Percentiles rank a stretch among this genome's conserved stretches.
phyloP scores from a whole-genome alignment of 2,113 vertebrate genomes.

The Pachypanchax playfairii region DNA sequence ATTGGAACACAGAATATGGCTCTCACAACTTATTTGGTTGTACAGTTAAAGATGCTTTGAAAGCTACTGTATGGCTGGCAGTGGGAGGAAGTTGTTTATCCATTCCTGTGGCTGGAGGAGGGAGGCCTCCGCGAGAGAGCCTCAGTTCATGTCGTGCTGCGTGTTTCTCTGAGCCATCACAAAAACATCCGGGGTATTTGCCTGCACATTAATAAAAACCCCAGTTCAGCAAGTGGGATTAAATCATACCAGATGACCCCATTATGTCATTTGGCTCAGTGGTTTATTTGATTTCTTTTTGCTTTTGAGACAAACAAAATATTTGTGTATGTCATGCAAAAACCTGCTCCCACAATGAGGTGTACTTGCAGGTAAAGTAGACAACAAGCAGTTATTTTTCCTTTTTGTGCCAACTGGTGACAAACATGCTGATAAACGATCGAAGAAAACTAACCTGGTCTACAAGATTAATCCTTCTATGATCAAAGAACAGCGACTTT shows the following conservation, averaged over 20 bases:
- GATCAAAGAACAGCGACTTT: not conserved
- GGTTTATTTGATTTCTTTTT: constrained; percentile 25
- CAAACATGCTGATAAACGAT: too few relatives aligned
- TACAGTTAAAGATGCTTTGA: constrained; percentile 10
- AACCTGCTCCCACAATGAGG: constrained; percentile 4
- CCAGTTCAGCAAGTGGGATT: constrained; percentile 45
- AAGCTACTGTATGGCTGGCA: constrained; percentile 36
- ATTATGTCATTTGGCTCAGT: constrained; percentile 22
- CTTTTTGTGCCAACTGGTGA: too few relatives aligned
- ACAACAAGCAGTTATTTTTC: too few relatives aligned
- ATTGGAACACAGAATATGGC: not conserved
- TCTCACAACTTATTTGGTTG: constrained; percentile 8
- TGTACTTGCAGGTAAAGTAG: constrained; percentile 7
- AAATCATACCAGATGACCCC: constrained; percentile 43
- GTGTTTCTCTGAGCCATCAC: constrained; percentile 56
- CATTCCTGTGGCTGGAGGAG: constrained; percentile 74
- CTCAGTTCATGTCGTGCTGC: constrained; percentile 48
- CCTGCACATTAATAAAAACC: constrained; percentile 30
- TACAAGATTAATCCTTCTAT: not conserved
- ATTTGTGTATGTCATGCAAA: not conserved
- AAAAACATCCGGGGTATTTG: constrained; percentile 61
- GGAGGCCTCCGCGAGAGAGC: constrained; percentile 50
- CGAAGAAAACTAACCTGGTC: constrained; percentile 1
- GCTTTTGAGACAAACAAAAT: not conserved
- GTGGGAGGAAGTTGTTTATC: constrained; percentile 68